Base-by-base conservation (phyloP, 2,797 vertebrate species). In the Molossus alvarezi region DNA sequence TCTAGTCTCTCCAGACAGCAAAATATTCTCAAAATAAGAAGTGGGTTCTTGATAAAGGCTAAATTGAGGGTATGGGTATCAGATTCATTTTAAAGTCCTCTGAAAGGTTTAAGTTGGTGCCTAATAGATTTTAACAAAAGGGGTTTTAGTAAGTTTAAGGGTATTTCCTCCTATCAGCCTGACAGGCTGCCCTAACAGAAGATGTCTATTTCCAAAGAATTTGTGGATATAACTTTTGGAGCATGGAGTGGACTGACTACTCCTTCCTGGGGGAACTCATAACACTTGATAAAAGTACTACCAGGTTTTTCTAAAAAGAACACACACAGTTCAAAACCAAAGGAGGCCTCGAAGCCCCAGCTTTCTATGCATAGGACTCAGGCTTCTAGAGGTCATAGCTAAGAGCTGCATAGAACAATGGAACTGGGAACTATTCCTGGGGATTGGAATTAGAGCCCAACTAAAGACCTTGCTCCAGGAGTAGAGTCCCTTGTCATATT, bases 1-100 rank as follows among this genome's bases (percentile, higher is more conserved):
- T 90, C 53, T 14, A 90, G 14, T 82, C 51, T 95, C 21, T 94
- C 21, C 17, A 85, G 93, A 60, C 23, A 84, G 62, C n/a, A 92
- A 88, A 93, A 87, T n/a, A 90, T 72, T 84, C 77, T 95, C 65
- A 95, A 96, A 97, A 82, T 72, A 92, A 84, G 72, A 95, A 93
- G 77, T 81, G 53, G 13, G 21, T 95, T 81, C 51, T 88, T 41
- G 45, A 53, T 85, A 95, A 71, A 89, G 51, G 37, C 25, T 81
- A 75, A 84, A 82, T 62, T 45, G n/a, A 96, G 67, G 60, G 10
- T 57, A 88, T 77, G 72, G 62, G 13, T 13, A 57, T 21, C 29
- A 4, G 1, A 33, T 57, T 29, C 75, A 21, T 77, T 77, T 55
- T 11, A 13, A 33, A 57, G 75, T 57, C 29, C 29, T 57, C 18